A percentile compares a stretch with the other conserved stretches of the same genome.
phyloP scores from a whole-genome alignment of 2,113 vertebrate species.

The Athene cunicularia region DNA sequence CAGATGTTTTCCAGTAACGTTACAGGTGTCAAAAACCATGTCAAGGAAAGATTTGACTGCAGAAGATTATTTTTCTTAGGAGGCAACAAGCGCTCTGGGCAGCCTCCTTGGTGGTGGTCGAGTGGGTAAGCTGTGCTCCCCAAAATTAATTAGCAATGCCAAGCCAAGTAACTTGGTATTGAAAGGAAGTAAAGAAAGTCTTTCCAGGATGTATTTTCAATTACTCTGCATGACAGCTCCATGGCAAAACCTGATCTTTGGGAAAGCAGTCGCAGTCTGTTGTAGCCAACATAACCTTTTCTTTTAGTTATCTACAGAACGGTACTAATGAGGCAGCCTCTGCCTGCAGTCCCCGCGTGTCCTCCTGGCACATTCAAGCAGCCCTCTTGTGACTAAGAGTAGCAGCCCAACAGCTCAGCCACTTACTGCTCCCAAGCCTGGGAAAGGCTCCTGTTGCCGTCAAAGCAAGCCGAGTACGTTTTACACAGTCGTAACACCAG shows the following conservation, averaged over 20 bases:
- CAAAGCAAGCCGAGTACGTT: background rate
- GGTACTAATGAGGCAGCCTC: background rate
- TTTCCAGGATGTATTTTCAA: background rate
- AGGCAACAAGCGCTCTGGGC: background rate
- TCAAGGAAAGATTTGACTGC: background rate
- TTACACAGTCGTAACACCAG: background rate
- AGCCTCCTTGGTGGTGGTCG: background rate
- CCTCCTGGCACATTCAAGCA: background rate
- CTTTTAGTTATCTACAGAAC: background rate
- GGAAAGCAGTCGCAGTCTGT: background rate
- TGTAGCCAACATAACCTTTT: background rate
- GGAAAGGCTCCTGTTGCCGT: background rate
- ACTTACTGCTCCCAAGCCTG: background rate
- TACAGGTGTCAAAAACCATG: background rate
- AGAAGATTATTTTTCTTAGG: background rate
- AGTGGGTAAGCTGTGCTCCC: background rate
- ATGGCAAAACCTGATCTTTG: background rate
- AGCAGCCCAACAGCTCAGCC: background rate
- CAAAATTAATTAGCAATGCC: background rate
- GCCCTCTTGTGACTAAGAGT: background rate
- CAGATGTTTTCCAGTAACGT: slow-evolving; percentile 9
- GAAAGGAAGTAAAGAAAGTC: background rate
- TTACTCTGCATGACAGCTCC: background rate
- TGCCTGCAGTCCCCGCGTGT: background rate
- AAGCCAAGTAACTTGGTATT: background rate